phyloP scores from a whole-genome alignment of 2,888 invertebrate species.

The Carpatolechia fugitivella region DNA sequence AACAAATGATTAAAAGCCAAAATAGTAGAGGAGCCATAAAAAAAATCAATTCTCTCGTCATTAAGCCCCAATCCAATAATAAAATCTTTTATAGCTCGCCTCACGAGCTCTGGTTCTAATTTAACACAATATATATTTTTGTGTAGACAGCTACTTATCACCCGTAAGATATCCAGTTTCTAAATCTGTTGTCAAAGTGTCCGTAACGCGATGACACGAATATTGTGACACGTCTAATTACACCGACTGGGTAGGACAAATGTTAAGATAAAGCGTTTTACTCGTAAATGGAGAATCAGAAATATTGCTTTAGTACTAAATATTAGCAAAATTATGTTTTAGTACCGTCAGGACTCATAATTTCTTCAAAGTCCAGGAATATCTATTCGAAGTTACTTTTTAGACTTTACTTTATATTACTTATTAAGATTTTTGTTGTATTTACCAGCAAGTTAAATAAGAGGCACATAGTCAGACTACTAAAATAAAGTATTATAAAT shows the following conservation, averaged over 20 bases:
- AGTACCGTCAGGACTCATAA: too few species aligned
- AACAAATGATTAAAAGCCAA: too few species aligned
- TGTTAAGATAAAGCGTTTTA: slow-evolving; percentile 32
- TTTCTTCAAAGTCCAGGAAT: too few species aligned
- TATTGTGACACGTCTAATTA: slow-evolving; percentile 74
- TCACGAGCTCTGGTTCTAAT: neutral
- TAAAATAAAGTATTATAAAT: too few species aligned
- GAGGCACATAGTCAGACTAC: too few species aligned
- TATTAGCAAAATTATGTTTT: too few species aligned
- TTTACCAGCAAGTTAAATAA: too few species aligned
- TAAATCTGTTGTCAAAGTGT: slow-evolving; percentile 61
- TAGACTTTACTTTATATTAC: too few species aligned
- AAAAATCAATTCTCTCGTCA: neutral
- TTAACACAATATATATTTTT: slow-evolving; percentile 12
- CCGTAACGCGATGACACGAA: slow-evolving; percentile 55
- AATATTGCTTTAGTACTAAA: too few species aligned
- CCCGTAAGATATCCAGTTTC: slow-evolving; percentile 40
- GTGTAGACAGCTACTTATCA: slow-evolving; percentile 46
- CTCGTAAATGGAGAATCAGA: too few species aligned
- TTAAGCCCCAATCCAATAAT: slow-evolving; percentile 3
- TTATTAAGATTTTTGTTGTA: too few species aligned
- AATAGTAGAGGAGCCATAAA: neutral
- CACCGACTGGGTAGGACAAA: slow-evolving; percentile 38
- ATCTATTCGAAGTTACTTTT: too few species aligned
- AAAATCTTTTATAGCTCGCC: slow-evolving; percentile 1